A percentile compares a stretch with the other conserved stretches of the same genome.
These are phyloP conservation scores for Grammomys surdaster DNA, from an alignment of 2,113 vertebrate species.

Conservation along the genomic window DNA sequence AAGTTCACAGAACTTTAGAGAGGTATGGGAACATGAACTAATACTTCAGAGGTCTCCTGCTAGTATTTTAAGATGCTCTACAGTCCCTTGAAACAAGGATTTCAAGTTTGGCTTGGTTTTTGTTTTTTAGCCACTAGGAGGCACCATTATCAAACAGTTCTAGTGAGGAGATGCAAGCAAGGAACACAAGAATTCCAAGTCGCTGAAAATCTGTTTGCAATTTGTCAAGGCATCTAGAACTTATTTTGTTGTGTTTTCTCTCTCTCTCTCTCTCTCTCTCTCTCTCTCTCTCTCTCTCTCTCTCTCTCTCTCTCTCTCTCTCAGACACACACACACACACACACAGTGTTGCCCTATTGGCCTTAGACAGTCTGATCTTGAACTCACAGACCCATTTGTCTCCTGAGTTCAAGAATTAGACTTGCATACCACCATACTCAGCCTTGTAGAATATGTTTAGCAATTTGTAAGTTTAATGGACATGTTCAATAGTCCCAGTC, in stretches of 20 bases:
- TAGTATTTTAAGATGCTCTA: not conserved
- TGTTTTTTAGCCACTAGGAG: conserved; percentile 63
- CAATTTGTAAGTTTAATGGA: not conserved
- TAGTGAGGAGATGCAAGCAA: not conserved
- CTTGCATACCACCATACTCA: not conserved
- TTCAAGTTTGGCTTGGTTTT: not conserved
- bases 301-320: not conserved
- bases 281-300: not conserved
- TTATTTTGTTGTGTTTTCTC: not conserved
- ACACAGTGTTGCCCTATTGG: not conserved
- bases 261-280: not conserved
- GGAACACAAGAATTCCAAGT: conserved; percentile 35
- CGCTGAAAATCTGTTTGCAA: conserved; percentile 30
- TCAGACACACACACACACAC: too few species aligned
- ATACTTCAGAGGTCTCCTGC: not conserved
- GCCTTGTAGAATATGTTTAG: conserved; percentile 7
- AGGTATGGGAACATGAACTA: not conserved
- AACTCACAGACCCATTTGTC: not conserved
- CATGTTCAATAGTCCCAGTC: not conserved
- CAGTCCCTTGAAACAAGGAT: conserved; percentile 1
- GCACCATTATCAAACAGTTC: conserved; percentile 64
- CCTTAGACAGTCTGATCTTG: not conserved
- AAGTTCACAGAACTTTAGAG: conserved; percentile 43
- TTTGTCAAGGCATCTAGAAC: not conserved
- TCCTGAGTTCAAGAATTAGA: not conserved